Base-by-base conservation (phyloP, 2,113 vertebrate species). In the Chlamydotis undulata region DNA sequence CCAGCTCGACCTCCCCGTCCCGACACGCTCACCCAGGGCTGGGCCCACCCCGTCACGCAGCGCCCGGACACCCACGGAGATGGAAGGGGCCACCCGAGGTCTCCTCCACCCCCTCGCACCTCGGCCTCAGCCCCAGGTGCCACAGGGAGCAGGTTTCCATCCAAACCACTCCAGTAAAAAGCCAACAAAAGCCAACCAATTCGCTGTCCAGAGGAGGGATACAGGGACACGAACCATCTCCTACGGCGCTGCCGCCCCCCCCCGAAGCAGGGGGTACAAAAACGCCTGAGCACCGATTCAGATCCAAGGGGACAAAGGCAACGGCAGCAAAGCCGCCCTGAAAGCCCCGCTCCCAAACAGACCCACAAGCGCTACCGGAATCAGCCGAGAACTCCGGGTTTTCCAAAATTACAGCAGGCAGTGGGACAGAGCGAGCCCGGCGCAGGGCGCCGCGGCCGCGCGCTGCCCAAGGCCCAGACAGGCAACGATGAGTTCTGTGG, bases 401-500 rank as follows among this genome's bases (percentile, higher is more conserved):
- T 71, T 17, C 52, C 68, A 35, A 74, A 57, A 57, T 14, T 3
- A 26, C 35, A 47, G 47, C 22, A 5, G 33, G 56, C 1, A 14
- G 2, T 5, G 26, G 23, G 65, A 61, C 39, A 43, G 31, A 15
- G 24, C 6, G 7, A 71, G 56, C 47, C 31, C 31, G 0, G 26
- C 4, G 0, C 57, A 23, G 56, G 50, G 49, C 41, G n/a, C 29
- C 4, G 2, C 0, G 3, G 52, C 43, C 55, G 4, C 17, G 2
- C 12, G 7, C 41, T 22, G 80, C 43, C 35, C 4, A 10, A 47
- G 64, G 22, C 2, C 2, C 29, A 24, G 15, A 25, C 35, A 7
- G 4, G 26, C 26, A 2, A 23, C 11, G 7, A 13, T 0, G 9
- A 19, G 39, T 19, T 41, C 28, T 23, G 0, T 3, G 0, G 5